phyloP scores from a whole-genome alignment of 2,797 vertebrate species.

The Onychomys torridus region DNA sequence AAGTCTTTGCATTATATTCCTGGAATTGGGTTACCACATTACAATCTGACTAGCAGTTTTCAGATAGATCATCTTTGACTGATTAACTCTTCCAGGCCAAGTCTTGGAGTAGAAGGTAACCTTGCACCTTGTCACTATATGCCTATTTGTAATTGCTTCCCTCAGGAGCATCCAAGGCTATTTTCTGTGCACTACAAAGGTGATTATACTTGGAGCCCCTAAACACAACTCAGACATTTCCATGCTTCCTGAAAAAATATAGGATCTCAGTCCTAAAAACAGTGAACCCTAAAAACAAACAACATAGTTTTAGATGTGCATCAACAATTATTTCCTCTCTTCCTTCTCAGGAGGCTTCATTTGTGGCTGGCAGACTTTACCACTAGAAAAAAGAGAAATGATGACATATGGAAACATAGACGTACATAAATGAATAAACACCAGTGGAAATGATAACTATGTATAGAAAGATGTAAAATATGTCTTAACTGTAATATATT shows the following conservation, averaged over 20 bases:
- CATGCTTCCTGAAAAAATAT: background rate
- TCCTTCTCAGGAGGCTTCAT: background rate
- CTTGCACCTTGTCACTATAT: background rate
- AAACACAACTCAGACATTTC: conserved; percentile 9
- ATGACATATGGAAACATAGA: conserved; percentile 15
- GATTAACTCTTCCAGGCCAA: background rate
- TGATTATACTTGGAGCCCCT: background rate
- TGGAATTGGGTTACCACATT: conserved; percentile 1
- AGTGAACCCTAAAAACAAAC: conserved; percentile 29
- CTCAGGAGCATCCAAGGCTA: background rate
- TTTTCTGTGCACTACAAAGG: background rate
- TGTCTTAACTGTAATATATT: conserved; percentile 17
- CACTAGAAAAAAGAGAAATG: conserved; percentile 27
- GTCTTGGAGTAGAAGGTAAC: background rate
- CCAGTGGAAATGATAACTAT: background rate
- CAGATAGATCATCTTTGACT: background rate
- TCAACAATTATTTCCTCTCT: background rate
- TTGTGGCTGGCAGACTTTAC: background rate
- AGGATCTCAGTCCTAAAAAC: background rate
- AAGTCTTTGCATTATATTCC: background rate
- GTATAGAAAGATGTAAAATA: background rate
- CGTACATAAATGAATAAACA: background rate
- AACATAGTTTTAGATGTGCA: conserved; percentile 4
- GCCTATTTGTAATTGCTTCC: conserved; percentile 2
- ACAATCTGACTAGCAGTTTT: background rate